These are phyloP conservation scores for Acropternis orthonyx DNA, from an alignment of 2,797 vertebrate species.

Conservation along the genomic window DNA sequence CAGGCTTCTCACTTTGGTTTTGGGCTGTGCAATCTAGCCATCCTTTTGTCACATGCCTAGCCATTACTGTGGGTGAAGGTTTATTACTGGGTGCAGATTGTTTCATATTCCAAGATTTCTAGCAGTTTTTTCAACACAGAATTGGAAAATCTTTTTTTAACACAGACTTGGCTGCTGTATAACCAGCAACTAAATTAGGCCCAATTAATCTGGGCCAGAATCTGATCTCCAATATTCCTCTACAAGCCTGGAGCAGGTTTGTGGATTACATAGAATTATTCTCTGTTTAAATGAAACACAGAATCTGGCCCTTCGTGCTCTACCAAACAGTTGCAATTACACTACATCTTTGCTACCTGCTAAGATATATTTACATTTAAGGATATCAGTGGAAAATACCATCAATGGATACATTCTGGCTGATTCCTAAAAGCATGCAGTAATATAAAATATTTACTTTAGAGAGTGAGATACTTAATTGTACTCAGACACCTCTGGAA, in stretches of 20 bases:
- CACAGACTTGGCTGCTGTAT: neutral
- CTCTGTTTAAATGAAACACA: neutral
- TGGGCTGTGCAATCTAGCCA: neutral
- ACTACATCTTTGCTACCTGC: neutral
- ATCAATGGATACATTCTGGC: conserved; percentile 29
- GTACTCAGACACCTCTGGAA: conserved; percentile 70
- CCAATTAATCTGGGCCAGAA: neutral
- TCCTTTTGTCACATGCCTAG: neutral
- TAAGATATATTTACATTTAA: conserved; percentile 47
- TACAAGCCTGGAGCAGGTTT: neutral
- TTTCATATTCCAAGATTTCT: neutral
- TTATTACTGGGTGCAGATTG: neutral
- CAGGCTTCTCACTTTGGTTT: neutral
- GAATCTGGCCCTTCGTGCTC: neutral
- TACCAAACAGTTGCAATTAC: neutral
- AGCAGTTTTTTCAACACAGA: neutral
- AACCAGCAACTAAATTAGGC: neutral
- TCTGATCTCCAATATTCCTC: neutral
- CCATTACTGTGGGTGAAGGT: neutral
- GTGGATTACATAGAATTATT: neutral
- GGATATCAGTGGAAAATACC: conserved; percentile 43
- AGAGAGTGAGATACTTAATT: conserved; percentile 62
- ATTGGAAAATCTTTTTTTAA: neutral
- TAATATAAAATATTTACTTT: conserved; percentile 66
- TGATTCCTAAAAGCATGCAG: conserved; percentile 53